Base-by-base conservation (phyloP, 2,113 vertebrate genomes). In the Nettapus auritus region DNA sequence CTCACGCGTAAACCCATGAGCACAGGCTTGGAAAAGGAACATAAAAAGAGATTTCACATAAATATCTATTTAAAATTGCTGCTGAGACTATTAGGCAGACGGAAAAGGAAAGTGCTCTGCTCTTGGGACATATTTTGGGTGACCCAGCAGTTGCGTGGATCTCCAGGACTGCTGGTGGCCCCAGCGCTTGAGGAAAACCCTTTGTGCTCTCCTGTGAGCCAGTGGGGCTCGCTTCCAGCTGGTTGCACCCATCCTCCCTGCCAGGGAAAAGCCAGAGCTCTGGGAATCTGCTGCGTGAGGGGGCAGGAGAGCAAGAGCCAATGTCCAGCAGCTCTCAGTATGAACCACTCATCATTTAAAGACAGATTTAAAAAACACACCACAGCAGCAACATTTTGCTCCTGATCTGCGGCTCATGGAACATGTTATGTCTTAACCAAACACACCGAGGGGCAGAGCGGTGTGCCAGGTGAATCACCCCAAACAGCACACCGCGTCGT, bases 21-120 rank as follows among this genome's bases (percentile, higher is more conserved):
- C 52, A 88, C 56, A 50, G 53, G 91, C 86, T 96, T 95, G 84
- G 89, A 84, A 84, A 93, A 44, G 57, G 63, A 89, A 92, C 29
- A 44, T 33, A 56, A 63, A 44, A 56, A 71, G 38, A 67, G 13
- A 46, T 76, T 81, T 70, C 73, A 91, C 68, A 93, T 14, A 83
- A 82, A 75, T 68, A 53, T 64, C 60, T 86, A 44, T 8, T 71
- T 34, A 48, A 73, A 75, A 1, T 1, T 40, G 71, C 15, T 53
- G 67, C 69, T 73, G 60, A 62, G 77, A 60, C 4, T 14, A 29
- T 52, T 3, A 59, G 36, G 34, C 59, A 19, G 55, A 21, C 19
- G 46, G 66, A 78, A 75, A 77, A 86, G 46, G 38, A 29, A 95
- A 94, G 69, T 9, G 26, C 56, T 40, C 52, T 4, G 33, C 82